phyloP scores from a whole-genome alignment of 2,797 vertebrate species.

The Octomys mimax region DNA sequence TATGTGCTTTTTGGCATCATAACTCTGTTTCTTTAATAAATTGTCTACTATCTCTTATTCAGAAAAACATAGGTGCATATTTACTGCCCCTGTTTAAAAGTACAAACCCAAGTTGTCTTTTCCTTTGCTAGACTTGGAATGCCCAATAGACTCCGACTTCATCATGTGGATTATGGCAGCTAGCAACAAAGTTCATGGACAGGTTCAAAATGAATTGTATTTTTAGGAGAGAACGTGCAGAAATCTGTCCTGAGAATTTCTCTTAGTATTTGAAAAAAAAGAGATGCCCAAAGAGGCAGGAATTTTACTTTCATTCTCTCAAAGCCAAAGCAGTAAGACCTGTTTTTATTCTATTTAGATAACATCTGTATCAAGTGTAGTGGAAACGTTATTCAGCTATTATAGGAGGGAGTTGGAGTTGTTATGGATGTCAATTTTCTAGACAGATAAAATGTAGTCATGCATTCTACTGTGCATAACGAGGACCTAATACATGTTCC shows the following conservation, averaged over 20 bases:
- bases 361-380: neutral
- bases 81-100: neutral
- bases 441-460: constrained; percentile 4
- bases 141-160: neutral
- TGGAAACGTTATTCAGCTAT: neutral
- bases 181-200: neutral
- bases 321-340: neutral
- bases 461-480: neutral
- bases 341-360: neutral
- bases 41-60: neutral
- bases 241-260: neutral
- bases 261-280: neutral
- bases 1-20: neutral
- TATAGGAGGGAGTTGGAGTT: neutral
- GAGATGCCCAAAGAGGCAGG: neutral
- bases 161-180: neutral
- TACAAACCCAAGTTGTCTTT: neutral
- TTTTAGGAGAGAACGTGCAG: neutral
- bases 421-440: neutral
- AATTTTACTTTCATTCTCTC: constrained; percentile 41
- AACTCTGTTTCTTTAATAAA: neutral
- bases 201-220: neutral
- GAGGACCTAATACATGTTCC: neutral
- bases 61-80: neutral
- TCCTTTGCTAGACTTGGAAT: neutral